These are phyloP conservation scores for Dipodomys spectabilis DNA, from an alignment of 2,113 vertebrate species.

Conservation along the genomic window DNA sequence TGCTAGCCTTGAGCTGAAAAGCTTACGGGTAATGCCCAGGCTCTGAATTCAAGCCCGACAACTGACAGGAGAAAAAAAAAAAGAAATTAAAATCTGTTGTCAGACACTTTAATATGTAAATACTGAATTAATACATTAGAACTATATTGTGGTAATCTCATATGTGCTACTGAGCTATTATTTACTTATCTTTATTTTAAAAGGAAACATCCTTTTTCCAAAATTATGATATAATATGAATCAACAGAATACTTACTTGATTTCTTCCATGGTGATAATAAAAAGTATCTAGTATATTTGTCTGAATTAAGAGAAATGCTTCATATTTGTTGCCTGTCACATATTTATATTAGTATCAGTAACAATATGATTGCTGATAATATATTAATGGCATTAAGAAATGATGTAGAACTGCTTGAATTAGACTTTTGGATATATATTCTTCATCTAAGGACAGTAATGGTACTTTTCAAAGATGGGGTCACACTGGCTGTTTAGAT, in stretches of 20 bases:
- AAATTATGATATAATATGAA: slow-evolving; percentile 19
- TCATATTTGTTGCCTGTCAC: not conserved
- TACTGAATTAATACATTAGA: slow-evolving; percentile 10
- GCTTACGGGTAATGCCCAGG: no score
- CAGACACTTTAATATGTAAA: not conserved
- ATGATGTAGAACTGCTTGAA: not conserved
- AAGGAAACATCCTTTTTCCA: slow-evolving; percentile 38
- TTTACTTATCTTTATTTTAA: slow-evolving; percentile 26
- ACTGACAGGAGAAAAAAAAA: no score
- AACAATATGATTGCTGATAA: not conserved
- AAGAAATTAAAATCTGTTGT: not conserved
- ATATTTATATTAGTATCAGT: not conserved
- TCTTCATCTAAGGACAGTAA: not conserved
- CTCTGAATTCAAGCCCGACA: no score
- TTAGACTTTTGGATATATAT: not conserved
- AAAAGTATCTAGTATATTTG: not conserved
- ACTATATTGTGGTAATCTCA: not conserved
- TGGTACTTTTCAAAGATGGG: not conserved
- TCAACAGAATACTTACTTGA: slow-evolving; percentile 4
- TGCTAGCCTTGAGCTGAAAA: no score
- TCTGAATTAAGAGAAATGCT: slow-evolving; percentile 43
- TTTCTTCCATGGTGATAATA: not conserved
- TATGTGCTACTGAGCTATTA: not conserved
- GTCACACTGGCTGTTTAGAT: not conserved
- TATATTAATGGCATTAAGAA: not conserved